Percentiles rank a stretch among this genome's conserved stretches.
These are phyloP conservation scores for Himalopsyche japonica DNA, from an alignment of 2,888 invertebrate genomes.

Conservation along the genomic window DNA sequence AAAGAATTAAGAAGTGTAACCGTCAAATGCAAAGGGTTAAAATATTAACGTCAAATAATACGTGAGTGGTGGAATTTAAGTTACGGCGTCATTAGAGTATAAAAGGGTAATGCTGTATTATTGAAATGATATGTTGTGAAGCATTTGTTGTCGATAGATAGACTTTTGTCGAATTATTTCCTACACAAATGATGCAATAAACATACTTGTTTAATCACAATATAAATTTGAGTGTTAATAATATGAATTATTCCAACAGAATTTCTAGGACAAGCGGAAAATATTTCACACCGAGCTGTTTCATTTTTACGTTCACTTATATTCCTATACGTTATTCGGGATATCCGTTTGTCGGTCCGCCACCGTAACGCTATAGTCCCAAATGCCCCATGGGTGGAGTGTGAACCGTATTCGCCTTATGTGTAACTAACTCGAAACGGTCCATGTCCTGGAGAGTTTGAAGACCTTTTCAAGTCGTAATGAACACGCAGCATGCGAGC, in stretches of 20 bases:
- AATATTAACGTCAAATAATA: too few species aligned
- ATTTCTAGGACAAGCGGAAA: not conserved
- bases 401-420: not conserved
- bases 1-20: too few species aligned
- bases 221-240: too few species aligned
- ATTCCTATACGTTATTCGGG: not conserved
- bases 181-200: too few species aligned
- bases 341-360: not conserved
- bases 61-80: too few species aligned
- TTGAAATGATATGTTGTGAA: too few species aligned
- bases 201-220: too few species aligned
- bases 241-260: not conserved
- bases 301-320: not conserved
- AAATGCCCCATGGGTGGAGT: not conserved
- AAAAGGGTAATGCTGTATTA: too few species aligned
- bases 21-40: too few species aligned
- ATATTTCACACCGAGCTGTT: not conserved
- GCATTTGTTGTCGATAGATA: too few species aligned
- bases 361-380: not conserved
- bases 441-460: conserved; percentile 6
- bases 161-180: too few species aligned
- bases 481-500: not conserved
- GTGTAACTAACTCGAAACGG: conserved; percentile 20
- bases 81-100: too few species aligned
- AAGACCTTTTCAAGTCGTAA: not conserved